These are phyloP conservation scores for Caenorhabditis briggsae DNA, from an alignment of 1,140 invertebrate genomes.

Conservation along the genomic window DNA sequence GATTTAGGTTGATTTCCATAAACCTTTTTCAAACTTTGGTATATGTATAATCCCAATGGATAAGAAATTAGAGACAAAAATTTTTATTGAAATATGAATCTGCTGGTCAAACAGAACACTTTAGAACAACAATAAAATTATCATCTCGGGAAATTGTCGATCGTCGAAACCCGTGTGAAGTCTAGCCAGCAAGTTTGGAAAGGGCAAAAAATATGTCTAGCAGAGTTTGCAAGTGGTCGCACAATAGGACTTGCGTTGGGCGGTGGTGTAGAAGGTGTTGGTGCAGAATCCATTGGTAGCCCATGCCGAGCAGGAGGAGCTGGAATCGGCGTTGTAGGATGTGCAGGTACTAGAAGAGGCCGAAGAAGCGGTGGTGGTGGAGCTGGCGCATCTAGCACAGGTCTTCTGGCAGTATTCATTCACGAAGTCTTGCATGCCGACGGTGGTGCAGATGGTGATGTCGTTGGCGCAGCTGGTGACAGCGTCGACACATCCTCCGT, in stretches of 20 bases:
- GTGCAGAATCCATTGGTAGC: conserved; percentile 47
- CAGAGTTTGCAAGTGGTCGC: conserved; percentile 42
- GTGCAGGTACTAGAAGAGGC: conserved; percentile 14
- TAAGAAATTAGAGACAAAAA: background rate
- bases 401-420: conserved; percentile 51
- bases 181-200: background rate
- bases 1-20: too few species aligned
- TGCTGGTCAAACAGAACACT: conserved; percentile 4
- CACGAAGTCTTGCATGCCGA: conserved; percentile 45
- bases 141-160: background rate
- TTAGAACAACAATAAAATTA: background rate
- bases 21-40: too few species aligned
- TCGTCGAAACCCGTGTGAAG: conserved; percentile 25
- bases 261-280: conserved; percentile 47
- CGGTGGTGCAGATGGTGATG: conserved; percentile 34
- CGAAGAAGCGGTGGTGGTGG: conserved; percentile 24
- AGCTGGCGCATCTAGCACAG: conserved; percentile 5
- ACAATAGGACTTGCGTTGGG: conserved; percentile 13
- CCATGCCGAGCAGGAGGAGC: background rate
- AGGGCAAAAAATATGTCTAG: background rate
- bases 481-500: conserved; percentile 53
- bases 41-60: too few species aligned
- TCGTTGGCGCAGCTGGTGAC: conserved; percentile 32
- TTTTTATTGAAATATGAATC: background rate
- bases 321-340: conserved; percentile 2